Evolutionary conservation across 1,140 invertebrate genomes (phyloP), one percentile per base, ranked within the genome.

Genomic region (Solenopsis fugax): DNA sequence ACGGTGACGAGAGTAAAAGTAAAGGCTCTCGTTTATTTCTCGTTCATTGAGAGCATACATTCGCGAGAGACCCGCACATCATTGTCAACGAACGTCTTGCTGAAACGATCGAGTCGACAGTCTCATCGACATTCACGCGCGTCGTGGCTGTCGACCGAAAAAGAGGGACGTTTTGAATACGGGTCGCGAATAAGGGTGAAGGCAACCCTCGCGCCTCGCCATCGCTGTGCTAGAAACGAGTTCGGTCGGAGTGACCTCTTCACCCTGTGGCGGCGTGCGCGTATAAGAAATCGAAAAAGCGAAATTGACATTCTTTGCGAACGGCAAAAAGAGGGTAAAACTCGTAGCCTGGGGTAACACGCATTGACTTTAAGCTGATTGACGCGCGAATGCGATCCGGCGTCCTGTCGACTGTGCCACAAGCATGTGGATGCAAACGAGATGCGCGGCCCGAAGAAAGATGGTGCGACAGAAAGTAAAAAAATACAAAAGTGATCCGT

Each of bases 141-240:
- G 24, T 21, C 37, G 65, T 69, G 21, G 13, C 12, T 41, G 67
- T 78, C 45, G 73, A 78, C 45, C 37, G 77, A 12, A 82, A 82
- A 71, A 82, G 41, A 67, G 65, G 54, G 54, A 82, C 65, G 50
- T 64, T 82, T 73, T 81, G 54, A 87, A 84, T 82, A 84, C 64
- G 29, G 45, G 4, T 1, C 34, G 41, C 29, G 60, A 69, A 41
- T 78, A 81, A 60, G 45, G 37, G 65, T 48, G 85, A 54, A 12
- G 13, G 12, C 41, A 48, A 37, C 45, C 52, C 50, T 72, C 50
- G 52, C 24, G 37, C 65, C 41, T 45, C 13, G 10, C 54, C 18
- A 62, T 56, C 13, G 67, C 24, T 58, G 16, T 41, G 7, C 37
- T 10, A 69, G 37, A 86, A 86, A 86, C 85, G 77, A 82, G 64